phyloP scores from a whole-genome alignment of 2,797 vertebrate genomes.

The Liasis olivaceus region DNA sequence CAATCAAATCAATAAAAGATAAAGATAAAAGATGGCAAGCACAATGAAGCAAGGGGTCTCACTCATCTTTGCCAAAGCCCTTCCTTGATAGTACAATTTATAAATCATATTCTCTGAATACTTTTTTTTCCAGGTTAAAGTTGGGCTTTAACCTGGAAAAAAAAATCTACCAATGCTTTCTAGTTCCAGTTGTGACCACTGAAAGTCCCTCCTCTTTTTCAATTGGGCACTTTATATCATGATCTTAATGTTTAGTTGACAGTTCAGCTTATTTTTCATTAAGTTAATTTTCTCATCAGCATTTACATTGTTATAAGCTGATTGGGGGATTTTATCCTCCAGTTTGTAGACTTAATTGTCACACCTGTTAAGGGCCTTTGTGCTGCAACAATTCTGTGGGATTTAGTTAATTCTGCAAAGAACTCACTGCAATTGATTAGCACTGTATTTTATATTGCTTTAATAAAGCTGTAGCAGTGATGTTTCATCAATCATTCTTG shows the following conservation, averaged over 20 bases:
- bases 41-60: too few species aligned
- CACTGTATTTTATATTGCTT: slow-evolving; percentile 16
- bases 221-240: not conserved
- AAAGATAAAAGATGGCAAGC: too few species aligned
- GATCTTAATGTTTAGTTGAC: slow-evolving; percentile 62
- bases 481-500: slow-evolving; percentile 17
- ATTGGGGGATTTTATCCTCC: slow-evolving; percentile 35
- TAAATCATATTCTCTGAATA: not conserved
- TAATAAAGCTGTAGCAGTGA: slow-evolving; percentile 25
- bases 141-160: not conserved
- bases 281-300: slow-evolving; percentile 47
- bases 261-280: slow-evolving; percentile 57
- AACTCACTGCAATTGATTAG: slow-evolving; percentile 5
- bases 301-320: slow-evolving; percentile 44
- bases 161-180: too few species aligned
- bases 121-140: not conserved
- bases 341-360: slow-evolving; percentile 52
- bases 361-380: slow-evolving; percentile 41
- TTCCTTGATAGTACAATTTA: not conserved
- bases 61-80: too few species aligned
- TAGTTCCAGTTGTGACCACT: too few species aligned
- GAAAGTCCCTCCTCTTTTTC: not conserved
- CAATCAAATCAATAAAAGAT: too few species aligned
- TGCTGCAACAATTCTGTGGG: slow-evolving; percentile 1
- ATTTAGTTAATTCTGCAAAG: slow-evolving; percentile 31